Evolutionary conservation across 2,888 invertebrate genomes (phyloP), one percentile per base, ranked within the genome.

Genomic region (Petrophora chlorosata): DNA sequence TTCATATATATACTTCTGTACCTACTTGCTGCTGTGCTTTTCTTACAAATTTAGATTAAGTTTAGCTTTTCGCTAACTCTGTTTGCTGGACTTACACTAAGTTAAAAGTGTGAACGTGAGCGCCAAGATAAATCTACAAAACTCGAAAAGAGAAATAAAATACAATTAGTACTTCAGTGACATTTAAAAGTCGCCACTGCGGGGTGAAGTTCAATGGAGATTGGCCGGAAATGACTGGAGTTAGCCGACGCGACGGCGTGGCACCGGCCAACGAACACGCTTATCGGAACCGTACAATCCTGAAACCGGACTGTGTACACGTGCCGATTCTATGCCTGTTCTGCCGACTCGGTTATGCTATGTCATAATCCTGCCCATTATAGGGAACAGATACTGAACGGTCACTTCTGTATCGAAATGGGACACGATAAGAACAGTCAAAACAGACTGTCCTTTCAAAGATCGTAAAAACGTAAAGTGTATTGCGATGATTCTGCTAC

Each of bases 201-300:
- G 10, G 28, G n/a, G 32, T 16, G 16, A 30, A 14, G 8, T 34
- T 28, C 22, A 16, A 16, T 13, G 4, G 8, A 14, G 17, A 22
- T 16, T 22, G 12, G 3, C 17, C 45, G 45, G 45, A 45, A 45
- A 38, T 38, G 13, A 17, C 8, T 10, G 5, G 25, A 32, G 17
- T n/a, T 25, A 19, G 32, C n/a, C n/a, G n/a, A n/a, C 7, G 15
- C 16, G 33, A 16, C 29, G 19, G 2, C 16, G 22, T 17, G 17
- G 16, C 16, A 9, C 26, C 8, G 16, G 26, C 8, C 26, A n/a
- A 16, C 9, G 14, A 15, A 10, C 12, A 4, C 9, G 38, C 17
- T 19, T 26, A 32, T 38, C 32, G 10, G 17, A 25, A 28, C 26
- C 8, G 38, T 16, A 28, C 12, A 28, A 17, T 10, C 26, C 12